A percentile compares a stretch with the other conserved stretches of the same genome.
Conservation (phyloP, 1,140 invertebrate species). For the Drosophila athabasca region DNA sequence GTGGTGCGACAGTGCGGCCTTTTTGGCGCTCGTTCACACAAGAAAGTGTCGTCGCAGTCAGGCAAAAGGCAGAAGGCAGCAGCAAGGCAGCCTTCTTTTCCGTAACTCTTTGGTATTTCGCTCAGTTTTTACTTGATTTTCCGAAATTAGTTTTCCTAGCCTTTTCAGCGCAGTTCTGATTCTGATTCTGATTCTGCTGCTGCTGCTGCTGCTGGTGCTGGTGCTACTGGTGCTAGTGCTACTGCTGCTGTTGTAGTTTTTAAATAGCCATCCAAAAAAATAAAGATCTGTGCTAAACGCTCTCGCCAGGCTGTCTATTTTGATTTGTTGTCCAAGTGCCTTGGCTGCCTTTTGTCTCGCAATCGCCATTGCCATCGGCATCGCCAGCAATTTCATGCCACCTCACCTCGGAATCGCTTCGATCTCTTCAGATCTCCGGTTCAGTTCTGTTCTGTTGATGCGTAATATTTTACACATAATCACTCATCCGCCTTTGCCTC, state of each 20-base stretch:
- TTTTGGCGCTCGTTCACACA: slow-evolving; percentile 81
- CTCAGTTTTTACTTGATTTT: slow-evolving; percentile 81
- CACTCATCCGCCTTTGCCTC: slow-evolving; percentile 61
- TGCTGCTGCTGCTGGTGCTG: slow-evolving; percentile 3
- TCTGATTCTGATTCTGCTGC: slow-evolving; percentile 8
- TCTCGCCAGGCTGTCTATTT: slow-evolving; percentile 79
- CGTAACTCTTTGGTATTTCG: slow-evolving; percentile 81
- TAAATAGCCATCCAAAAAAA: slow-evolving; percentile 75
- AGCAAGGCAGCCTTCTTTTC: slow-evolving; percentile 57
- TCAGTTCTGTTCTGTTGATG: slow-evolving; percentile 46
- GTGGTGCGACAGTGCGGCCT: slow-evolving; percentile 52
- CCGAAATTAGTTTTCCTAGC: slow-evolving; percentile 75
- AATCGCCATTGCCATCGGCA: slow-evolving; percentile 13
- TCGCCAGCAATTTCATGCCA: not conserved
- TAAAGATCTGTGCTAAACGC: slow-evolving; percentile 77
- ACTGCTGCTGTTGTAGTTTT: slow-evolving; percentile 41
- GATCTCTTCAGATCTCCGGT: not conserved
- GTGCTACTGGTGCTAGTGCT: not conserved
- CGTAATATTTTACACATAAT: slow-evolving; percentile 79
- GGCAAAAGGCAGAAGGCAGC: slow-evolving; percentile 1
- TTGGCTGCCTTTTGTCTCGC: slow-evolving; percentile 37
- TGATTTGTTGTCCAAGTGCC: slow-evolving; percentile 82
- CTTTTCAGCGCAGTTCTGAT: slow-evolving; percentile 14
- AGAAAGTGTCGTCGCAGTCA: slow-evolving; percentile 58
- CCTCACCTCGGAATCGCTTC: slow-evolving; percentile 1